Base-by-base conservation (phyloP, 2,113 vertebrate genomes). In the Willisornis vidua region DNA sequence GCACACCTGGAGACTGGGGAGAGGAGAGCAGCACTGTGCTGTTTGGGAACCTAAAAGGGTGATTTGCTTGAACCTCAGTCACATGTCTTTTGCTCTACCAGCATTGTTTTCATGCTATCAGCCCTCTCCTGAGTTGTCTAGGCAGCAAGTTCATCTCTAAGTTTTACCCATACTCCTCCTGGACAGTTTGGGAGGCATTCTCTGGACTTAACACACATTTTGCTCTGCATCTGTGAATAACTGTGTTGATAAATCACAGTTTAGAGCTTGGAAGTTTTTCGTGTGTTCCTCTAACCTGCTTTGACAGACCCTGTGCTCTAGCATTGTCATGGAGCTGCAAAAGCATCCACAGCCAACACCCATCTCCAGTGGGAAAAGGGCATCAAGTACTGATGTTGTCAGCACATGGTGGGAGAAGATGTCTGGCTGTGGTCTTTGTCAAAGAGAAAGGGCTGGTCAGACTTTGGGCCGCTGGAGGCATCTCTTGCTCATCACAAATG, bases 271-370 rank as follows among this genome's bases (percentile, higher is more conserved):
- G 48, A 49, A 24, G 26, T 85, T 83, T 89, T 45, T 33, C 63
- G 37, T 17, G 11, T 0, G 1, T 31, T 31, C 3, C 29, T 80
- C 55, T 87, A 51, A 73, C 10, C 22, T 26, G 17, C 31, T 66
- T 71, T 73, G 84, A 51, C 73, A 74, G 51, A 37, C 74, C 59
- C 48, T 92, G 51, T 33, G 80, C 71, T 82, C 62, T 58, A 87
- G 23, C 28, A 10, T 13, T 49, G 59, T 16, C 23, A 9, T 25
- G 41, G 46, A 92, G 33, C 29, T 59, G 45, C 1, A 7, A 68
- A 87, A 54, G n/a, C 65, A 75, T 39, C 54, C 0, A 4, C 25
- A 55, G 25, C 35, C 66, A 71, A 17, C 4, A 35, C 43, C 20
- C 35, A 43, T 8, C 61, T 54, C 33, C 37, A 29, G 43, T 10